phyloP scores from a whole-genome alignment of 35 echinoderm and acorn worm genomes.

The Stichopus chloronotus region DNA sequence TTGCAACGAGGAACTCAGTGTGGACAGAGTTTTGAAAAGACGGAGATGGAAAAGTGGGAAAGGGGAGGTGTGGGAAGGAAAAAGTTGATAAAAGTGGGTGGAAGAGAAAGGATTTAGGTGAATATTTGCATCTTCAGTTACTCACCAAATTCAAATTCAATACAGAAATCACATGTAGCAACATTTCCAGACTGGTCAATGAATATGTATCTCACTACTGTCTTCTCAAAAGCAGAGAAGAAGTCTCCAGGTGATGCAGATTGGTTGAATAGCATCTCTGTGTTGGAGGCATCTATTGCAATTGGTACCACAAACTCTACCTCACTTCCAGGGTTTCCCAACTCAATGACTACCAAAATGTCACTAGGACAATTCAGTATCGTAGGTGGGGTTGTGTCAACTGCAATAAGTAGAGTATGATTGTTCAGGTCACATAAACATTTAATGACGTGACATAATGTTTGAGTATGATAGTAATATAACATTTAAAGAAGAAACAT shows the following conservation, averaged over 20 bases:
- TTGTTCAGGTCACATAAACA: too few relatives aligned
- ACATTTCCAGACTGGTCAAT: background rate
- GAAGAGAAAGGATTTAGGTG: background rate
- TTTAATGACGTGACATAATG: too few relatives aligned
- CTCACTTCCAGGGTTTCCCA: background rate
- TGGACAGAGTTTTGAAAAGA: too few relatives aligned
- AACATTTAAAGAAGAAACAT: too few relatives aligned
- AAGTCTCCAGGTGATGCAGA: background rate
- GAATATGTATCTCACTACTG: background rate
- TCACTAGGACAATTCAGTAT: background rate
- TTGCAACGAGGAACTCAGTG: too few relatives aligned
- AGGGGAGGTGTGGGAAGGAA: too few relatives aligned
- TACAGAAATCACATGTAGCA: background rate
- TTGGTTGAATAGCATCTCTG: background rate
- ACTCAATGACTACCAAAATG: background rate
- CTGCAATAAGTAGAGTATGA: background rate
- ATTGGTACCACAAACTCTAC: background rate
- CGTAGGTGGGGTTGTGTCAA: constrained; percentile 8
- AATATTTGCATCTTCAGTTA: too few relatives aligned
- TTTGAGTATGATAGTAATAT: too few relatives aligned
- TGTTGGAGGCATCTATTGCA: background rate
- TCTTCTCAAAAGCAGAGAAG: background rate
- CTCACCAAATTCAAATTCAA: constrained; percentile 16
- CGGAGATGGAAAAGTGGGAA: too few relatives aligned
- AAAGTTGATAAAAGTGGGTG: too few relatives aligned